Evolutionary conservation across 2,113 vertebrate genomes (phyloP).

Genomic region (Serinus canaria): DNA sequence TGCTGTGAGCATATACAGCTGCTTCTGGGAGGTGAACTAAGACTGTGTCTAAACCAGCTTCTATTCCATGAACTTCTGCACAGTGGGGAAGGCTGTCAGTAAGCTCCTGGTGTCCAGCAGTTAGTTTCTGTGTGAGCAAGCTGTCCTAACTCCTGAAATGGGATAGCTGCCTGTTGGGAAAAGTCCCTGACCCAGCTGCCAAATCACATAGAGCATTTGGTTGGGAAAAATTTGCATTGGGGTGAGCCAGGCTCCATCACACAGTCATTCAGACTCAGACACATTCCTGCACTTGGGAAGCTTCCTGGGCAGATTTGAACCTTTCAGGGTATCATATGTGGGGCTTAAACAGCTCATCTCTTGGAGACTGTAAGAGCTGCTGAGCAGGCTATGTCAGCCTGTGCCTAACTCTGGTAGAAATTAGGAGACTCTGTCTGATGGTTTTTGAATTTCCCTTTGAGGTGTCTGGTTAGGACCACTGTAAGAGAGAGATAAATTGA

Average conservation of each 20-base stretch:
- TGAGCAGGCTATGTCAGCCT: not conserved
- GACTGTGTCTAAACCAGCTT: not conserved
- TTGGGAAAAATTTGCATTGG: not conserved
- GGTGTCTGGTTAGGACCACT: not conserved
- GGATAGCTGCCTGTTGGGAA: not conserved
- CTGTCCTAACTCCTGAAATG: not conserved
- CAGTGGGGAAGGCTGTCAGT: not conserved
- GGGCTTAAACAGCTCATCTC: not conserved
- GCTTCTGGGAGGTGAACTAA: not conserved
- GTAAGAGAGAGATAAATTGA: not conserved
- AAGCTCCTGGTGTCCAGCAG: not conserved
- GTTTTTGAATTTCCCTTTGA: not conserved
- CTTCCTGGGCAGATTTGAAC: not conserved
- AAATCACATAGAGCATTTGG: not conserved
- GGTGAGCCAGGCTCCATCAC: not conserved
- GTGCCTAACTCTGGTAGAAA: not conserved
- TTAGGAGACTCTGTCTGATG: not conserved
- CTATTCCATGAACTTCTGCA: not conserved
- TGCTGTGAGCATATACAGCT: not conserved
- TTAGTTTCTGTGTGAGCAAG: not conserved
- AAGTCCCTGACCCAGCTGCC: not conserved
- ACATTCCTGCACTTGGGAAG: accelerated
- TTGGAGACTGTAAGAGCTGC: not conserved
- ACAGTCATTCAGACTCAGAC: accelerated
- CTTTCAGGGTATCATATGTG: not conserved